Evolutionary conservation across 2,797 vertebrate species (phyloP).

Genomic region (Cossypha heuglini): DNA sequence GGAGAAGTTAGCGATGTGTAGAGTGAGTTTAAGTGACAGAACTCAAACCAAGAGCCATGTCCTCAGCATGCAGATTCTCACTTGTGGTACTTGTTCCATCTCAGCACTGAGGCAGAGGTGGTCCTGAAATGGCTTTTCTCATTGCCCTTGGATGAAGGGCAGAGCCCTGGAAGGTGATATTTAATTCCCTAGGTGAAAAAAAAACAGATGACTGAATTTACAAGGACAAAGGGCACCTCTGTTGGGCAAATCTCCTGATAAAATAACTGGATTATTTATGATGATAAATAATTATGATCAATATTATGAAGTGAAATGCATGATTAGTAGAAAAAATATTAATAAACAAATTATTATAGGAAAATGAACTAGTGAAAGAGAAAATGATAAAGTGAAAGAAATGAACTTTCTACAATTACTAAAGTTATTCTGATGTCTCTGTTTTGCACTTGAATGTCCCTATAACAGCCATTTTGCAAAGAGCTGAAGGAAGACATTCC

Average conservation of each 20-base stretch:
- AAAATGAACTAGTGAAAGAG: not conserved
- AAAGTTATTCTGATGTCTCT: not conserved
- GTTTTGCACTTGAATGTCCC: not conserved
- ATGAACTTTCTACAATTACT: not conserved
- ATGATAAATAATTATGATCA: not conserved
- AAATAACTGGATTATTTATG: not conserved
- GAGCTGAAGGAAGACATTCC: not conserved
- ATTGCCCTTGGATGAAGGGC: not conserved
- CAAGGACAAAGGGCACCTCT: not conserved
- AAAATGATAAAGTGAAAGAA: not conserved
- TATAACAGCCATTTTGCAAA: not conserved
- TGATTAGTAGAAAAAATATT: not conserved
- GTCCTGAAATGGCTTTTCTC: not conserved
- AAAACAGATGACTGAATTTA: not conserved
- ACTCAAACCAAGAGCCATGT: not conserved
- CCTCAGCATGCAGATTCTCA: not conserved
- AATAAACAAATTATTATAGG: not conserved
- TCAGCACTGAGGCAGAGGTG: not conserved
- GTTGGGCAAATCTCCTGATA: not conserved
- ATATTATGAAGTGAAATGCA: not conserved
- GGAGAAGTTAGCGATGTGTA: not conserved
- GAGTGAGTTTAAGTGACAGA: not conserved
- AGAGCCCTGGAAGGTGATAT: not conserved
- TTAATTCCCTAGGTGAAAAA: not conserved
- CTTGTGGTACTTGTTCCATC: not conserved